Evolutionary conservation across 2,888 invertebrate species (phyloP), one percentile per base, ranked within the genome.

Genomic region (Temnothorax unifasciatus): DNA sequence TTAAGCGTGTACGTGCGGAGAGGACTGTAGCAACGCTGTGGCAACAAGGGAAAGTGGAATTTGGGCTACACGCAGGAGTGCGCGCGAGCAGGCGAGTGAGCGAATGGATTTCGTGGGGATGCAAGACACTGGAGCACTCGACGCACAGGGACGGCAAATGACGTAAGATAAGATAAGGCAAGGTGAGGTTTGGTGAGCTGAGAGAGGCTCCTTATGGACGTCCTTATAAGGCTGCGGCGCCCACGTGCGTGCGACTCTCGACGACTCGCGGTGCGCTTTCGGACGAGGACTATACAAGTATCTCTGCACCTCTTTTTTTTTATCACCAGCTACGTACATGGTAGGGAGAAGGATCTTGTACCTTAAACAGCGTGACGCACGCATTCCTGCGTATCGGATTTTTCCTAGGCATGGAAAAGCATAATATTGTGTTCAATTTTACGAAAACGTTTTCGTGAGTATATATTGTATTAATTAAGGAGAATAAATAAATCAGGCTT

Each of bases 221-320:
- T 89, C 93, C 93, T 92, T 93, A 93, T 92, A 92, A 90, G 93
- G 93, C 68, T 79, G 86, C 89, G 86, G 90, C 92, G 93, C 93
- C 93, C 93, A 93, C 93, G 90, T 89, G 79, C 38, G 90, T 79
- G 29, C 83, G 52, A 71, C 73, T 85, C 88, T 82, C 85, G 83
- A 82, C 87, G 73, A 85, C 86, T 68, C 81, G 86, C 74, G 61
- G 81, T 85, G 82, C 85, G 88, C 87, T 92, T 92, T 91, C 85
- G 88, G 90, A 83, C 90, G 88, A 86, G 90, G 89, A 90, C 88
- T 74, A 81, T 75, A 59, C 75, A 68, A 71, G 59, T 79, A 76
- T 85, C 61, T 84, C 76, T 85, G 54, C 11, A 29, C 41, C 69
- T 59, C 57, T 82, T 38, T 75, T 83, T 83, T 57, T 54, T 66